Percentiles rank a stretch among this genome's conserved stretches.
Evolutionary conservation across 2,113 vertebrate genomes (phyloP).

Genomic region (Vanacampus margaritifer): DNA sequence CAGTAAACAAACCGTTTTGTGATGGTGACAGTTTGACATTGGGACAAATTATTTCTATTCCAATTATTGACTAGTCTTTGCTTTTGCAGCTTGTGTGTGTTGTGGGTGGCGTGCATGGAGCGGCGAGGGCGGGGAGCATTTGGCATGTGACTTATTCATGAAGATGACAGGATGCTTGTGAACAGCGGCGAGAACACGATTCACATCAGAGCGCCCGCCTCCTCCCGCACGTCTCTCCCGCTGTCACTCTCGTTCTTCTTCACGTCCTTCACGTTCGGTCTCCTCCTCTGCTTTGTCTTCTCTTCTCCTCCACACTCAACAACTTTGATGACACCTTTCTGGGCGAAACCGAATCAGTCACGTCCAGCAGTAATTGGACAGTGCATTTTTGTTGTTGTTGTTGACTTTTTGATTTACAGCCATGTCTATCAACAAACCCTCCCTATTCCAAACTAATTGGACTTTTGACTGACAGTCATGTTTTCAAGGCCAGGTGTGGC

Average conservation of each 20-base stretch:
- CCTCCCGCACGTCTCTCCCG: slow-evolving; percentile 43
- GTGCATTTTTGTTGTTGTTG: background rate
- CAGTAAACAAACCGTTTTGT: background rate
- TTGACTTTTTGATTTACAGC: background rate
- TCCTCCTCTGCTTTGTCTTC: slow-evolving; percentile 20
- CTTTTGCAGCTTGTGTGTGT: slow-evolving; percentile 1
- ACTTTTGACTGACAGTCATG: background rate
- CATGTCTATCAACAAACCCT: background rate
- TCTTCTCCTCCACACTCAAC: background rate
- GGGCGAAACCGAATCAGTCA: background rate
- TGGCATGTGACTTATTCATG: slow-evolving; percentile 66
- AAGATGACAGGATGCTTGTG: slow-evolving; percentile 60
- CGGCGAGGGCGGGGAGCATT: slow-evolving; percentile 56
- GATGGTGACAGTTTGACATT: background rate
- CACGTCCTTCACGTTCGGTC: slow-evolving; percentile 13
- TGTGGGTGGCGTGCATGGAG: slow-evolving; percentile 22
- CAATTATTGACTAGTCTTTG: background rate
- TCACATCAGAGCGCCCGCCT: slow-evolving; percentile 62
- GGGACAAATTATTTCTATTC: background rate
- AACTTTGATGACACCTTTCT: background rate
- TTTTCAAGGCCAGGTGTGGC: background rate
- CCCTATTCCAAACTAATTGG: background rate
- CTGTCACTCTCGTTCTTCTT: slow-evolving; percentile 44
- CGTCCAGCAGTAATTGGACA: background rate
- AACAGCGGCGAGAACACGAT: slow-evolving; percentile 56